Evolutionary conservation across 2,888 invertebrate genomes (phyloP).

Genomic region (Tetragonisca angustula): DNA sequence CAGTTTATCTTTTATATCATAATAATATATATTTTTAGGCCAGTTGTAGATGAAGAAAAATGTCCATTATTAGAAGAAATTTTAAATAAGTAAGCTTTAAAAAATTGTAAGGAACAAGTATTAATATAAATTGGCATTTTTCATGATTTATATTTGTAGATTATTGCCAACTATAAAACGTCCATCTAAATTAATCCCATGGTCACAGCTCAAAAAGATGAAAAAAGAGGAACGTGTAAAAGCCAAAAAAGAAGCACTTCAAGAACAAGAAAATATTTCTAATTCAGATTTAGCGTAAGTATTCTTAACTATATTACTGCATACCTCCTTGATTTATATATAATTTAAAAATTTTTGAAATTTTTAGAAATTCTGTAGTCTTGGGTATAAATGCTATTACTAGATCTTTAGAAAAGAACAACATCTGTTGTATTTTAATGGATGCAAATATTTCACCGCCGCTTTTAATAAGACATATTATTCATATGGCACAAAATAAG

Average conservation of each 20-base stretch:
- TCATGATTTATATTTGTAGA: conserved; percentile 60
- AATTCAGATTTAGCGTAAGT: conserved; percentile 60
- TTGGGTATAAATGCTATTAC: conserved; percentile 80
- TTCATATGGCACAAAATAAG: conserved; percentile 78
- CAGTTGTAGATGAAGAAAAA: conserved; percentile 68
- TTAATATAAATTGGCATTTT: not conserved
- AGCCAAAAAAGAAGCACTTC: conserved; percentile 61
- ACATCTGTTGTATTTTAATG: conserved; percentile 75
- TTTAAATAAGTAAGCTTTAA: conserved; percentile 73
- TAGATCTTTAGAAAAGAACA: conserved; percentile 77
- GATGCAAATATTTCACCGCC: conserved; percentile 77
- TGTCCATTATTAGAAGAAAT: conserved; percentile 63
- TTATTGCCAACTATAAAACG: conserved; percentile 70
- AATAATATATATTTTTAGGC: conserved; percentile 69
- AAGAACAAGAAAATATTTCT: conserved; percentile 29
- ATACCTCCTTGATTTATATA: not conserved
- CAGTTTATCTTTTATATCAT: not conserved
- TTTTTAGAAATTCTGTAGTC: conserved; percentile 72
- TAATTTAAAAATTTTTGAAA: not conserved
- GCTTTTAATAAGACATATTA: conserved; percentile 78
- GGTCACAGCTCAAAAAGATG: conserved; percentile 73
- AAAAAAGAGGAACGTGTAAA: conserved; percentile 72
- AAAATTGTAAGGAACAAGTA: not conserved
- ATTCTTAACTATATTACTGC: not conserved
- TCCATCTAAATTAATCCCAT: conserved; percentile 63